Conservation (phyloP, 1,140 invertebrate genomes). For the Drosophila ogumai region DNA sequence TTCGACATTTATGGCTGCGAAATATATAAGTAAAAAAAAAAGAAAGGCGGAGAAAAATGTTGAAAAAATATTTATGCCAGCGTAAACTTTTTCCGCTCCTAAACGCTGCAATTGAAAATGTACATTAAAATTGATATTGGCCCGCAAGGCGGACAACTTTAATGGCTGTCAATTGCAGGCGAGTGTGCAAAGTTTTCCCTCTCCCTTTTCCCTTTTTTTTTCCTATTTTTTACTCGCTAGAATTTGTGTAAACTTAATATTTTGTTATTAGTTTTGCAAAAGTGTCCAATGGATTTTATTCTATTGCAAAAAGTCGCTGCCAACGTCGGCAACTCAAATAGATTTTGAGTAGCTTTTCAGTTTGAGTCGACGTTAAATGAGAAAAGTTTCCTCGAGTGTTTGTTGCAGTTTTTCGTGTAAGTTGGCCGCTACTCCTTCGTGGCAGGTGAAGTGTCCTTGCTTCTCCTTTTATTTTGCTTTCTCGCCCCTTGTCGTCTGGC, state of each 20-base stretch:
- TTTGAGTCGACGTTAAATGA: constrained; percentile 79
- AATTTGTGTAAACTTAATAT: constrained; percentile 77
- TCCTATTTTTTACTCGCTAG: not conserved
- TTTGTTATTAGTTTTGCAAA: constrained; percentile 70
- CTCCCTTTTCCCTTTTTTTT: not conserved
- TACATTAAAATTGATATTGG: constrained; percentile 76
- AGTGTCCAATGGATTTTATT: constrained; percentile 68
- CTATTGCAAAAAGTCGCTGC: constrained; percentile 17
- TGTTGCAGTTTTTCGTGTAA: constrained; percentile 76
- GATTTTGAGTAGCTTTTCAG: constrained; percentile 82
- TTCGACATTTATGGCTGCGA: constrained; percentile 35
- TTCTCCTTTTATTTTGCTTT: constrained; percentile 1
- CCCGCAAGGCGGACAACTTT: constrained; percentile 56
- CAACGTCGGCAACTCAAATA: constrained; percentile 61
- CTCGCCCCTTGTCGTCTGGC: constrained; percentile 18
- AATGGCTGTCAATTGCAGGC: constrained; percentile 67
- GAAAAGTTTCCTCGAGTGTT: constrained; percentile 77
- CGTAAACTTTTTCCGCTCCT: constrained; percentile 35
- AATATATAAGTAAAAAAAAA: not conserved
- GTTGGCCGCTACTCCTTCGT: constrained; percentile 29
- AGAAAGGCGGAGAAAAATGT: constrained; percentile 11
- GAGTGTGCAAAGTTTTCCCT: constrained; percentile 48
- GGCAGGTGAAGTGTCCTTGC: constrained; percentile 58
- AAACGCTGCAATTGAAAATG: constrained; percentile 70
- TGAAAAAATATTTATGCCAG: constrained; percentile 35